Evolutionary conservation across 2,797 vertebrate species (phyloP).

Genomic region (Clarias pachynema): DNA sequence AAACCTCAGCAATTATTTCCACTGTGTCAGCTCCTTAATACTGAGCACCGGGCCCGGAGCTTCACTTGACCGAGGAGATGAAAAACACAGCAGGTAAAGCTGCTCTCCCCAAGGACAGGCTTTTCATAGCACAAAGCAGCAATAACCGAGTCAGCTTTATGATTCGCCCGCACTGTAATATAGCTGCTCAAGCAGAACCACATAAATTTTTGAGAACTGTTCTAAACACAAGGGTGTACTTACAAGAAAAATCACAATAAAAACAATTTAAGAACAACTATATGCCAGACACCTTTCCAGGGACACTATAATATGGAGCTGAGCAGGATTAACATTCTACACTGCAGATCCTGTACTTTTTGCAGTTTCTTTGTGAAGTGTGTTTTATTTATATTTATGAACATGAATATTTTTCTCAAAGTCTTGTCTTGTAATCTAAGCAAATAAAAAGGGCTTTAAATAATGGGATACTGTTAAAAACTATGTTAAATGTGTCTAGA

Average conservation of each 20-base stretch:
- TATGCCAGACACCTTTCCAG: neutral
- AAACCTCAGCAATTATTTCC: constrained; percentile 30
- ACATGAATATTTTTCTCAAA: neutral
- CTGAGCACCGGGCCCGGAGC: neutral
- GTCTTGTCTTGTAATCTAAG: neutral
- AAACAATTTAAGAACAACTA: neutral
- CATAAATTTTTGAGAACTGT: neutral
- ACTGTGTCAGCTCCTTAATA: constrained; percentile 20
- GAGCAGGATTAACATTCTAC: neutral
- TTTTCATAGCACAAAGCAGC: constrained; percentile 9
- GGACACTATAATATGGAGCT: neutral
- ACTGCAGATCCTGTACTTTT: neutral
- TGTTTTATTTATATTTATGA: neutral
- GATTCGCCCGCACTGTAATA: neutral
- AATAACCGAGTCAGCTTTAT: neutral
- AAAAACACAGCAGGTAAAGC: constrained; percentile 28
- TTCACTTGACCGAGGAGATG: neutral
- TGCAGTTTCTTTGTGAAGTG: neutral
- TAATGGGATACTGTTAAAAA: neutral
- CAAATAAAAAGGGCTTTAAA: neutral
- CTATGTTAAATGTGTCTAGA: no score
- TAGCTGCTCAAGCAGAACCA: constrained; percentile 14
- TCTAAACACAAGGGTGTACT: constrained; percentile 26
- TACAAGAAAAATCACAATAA: constrained; percentile 3
- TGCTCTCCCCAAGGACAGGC: constrained; percentile 8